These are phyloP conservation scores for Urophycis tenuis DNA, from an alignment of 2,797 vertebrate species.

Conservation along the genomic window DNA sequence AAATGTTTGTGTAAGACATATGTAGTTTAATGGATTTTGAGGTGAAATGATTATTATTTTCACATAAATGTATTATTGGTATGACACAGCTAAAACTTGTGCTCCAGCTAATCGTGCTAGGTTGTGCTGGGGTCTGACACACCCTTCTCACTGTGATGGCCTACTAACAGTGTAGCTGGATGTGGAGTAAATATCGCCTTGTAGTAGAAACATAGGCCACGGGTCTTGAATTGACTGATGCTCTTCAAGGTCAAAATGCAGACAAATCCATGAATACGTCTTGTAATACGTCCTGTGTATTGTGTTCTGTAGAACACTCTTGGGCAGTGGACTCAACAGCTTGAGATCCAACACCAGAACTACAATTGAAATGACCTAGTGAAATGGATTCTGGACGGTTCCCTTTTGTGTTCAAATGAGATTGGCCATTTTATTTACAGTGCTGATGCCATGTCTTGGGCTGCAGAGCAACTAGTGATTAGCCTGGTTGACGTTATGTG, in stretches of 20 bases:
- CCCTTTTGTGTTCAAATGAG: not conserved
- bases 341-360: not conserved
- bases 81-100: not conserved
- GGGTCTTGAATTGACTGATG: too few species aligned
- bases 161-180: not conserved
- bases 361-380: not conserved
- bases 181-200: too few species aligned
- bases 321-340: not conserved
- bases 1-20: not conserved
- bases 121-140: not conserved
- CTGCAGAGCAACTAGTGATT: conserved; percentile 14
- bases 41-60: not conserved
- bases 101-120: not conserved
- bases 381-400: not conserved
- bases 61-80: not conserved
- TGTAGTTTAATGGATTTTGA: not conserved
- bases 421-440: not conserved
- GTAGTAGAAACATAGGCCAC: too few species aligned
- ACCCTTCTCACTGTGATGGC: not conserved
- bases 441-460: not conserved
- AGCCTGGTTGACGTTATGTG: conserved; percentile 43
- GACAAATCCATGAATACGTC: not conserved
- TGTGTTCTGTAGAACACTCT: not conserved
- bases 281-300: not conserved
- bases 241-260: not conserved